These are phyloP conservation scores for Subanguina moxae DNA, from an alignment of 1,140 invertebrate genomes.

Conservation along the genomic window DNA sequence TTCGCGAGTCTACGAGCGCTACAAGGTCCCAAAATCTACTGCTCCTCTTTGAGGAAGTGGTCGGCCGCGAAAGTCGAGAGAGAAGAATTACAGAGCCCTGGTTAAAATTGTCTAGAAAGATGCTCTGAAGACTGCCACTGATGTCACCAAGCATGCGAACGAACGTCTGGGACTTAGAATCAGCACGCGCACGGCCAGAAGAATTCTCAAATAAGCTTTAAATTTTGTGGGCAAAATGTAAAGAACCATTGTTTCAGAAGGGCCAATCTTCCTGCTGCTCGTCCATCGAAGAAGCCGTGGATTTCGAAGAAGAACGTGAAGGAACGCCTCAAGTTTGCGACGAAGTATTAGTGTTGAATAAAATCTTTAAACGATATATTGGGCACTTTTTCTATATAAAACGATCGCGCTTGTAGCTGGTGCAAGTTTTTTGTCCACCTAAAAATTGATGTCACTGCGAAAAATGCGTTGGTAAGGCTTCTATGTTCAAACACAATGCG, in stretches of 20 bases:
- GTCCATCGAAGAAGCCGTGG: conserved; percentile 21
- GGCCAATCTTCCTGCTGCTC: conserved; percentile 8
- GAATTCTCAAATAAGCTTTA: not conserved
- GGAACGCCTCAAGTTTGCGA: conserved; percentile 2
- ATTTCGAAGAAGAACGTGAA: not conserved
- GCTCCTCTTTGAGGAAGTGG: not conserved
- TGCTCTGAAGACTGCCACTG: conserved; percentile 10
- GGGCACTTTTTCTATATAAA: no score
- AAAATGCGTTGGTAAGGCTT: no score
- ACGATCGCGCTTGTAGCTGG: no score
- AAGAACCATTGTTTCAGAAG: conserved; percentile 3
- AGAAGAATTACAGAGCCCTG: conserved; percentile 9
- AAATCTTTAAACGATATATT: no score
- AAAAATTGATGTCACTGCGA: no score
- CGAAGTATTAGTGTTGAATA: no score
- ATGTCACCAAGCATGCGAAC: conserved; percentile 9
- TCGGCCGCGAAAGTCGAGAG: conserved; percentile 14
- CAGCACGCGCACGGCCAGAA: conserved; percentile 13
- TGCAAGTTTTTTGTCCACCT: no score
- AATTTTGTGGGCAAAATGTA: not conserved
- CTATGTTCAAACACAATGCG: no score
- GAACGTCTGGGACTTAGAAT: conserved; percentile 7
- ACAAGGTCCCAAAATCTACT: no score
- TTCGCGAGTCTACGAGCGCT: no score
- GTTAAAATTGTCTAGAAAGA: conserved; percentile 10